A percentile compares a stretch with the other conserved stretches of the same genome.
These are phyloP conservation scores for Sebastes kiyomatsui DNA, from an alignment of 2,797 vertebrate species.

Conservation along the genomic window DNA sequence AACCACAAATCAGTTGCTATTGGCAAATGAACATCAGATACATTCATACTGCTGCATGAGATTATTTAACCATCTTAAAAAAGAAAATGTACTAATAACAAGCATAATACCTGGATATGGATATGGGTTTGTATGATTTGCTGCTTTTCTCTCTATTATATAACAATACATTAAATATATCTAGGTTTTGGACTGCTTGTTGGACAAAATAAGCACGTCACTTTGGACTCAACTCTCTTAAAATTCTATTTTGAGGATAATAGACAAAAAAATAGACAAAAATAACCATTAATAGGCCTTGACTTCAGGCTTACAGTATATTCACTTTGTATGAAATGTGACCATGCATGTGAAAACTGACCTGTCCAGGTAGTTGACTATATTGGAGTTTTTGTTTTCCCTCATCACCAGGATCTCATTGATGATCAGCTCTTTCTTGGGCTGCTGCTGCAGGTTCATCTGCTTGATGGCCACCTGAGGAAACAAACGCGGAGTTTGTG, in stretches of 20 bases:
- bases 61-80: not conserved
- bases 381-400: constrained; percentile 99
- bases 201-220: not conserved
- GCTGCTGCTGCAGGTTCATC: constrained; percentile 99
- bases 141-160: not conserved
- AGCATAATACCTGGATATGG: not conserved
- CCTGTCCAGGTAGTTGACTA: constrained; percentile 99
- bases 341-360: constrained; percentile 63
- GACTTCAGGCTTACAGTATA: not conserved
- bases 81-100: not conserved
- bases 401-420: constrained; percentile 99
- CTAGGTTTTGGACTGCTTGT: not conserved
- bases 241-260: not conserved
- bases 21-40: not conserved
- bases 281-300: not conserved
- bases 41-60: not conserved
- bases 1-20: not conserved
- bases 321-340: not conserved
- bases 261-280: not conserved
- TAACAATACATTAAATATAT: not conserved
- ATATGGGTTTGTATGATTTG: not conserved
- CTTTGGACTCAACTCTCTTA: not conserved
- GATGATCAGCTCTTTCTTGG: constrained; percentile 99
- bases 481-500: constrained; percentile 13
- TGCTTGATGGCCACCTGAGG: constrained; percentile 97